Conservation (phyloP, 2,113 vertebrate species). For the Genyomyrus donnyi region DNA sequence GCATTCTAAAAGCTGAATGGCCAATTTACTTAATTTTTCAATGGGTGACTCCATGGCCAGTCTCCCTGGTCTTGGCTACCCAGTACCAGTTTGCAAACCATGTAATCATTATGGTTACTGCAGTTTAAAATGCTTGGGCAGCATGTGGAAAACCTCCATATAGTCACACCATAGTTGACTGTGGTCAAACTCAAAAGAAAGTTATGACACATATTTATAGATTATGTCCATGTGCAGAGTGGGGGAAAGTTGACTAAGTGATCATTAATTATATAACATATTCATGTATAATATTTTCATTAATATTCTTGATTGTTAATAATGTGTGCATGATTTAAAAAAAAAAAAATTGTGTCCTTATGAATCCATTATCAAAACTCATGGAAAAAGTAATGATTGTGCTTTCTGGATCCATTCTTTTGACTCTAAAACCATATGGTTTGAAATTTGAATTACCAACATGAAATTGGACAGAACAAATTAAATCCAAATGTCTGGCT, state of each 20-base stretch:
- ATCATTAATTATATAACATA: background rate
- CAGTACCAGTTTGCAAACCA: too few relatives aligned
- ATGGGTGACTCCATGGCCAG: background rate
- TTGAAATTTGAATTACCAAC: background rate
- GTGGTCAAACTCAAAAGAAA: background rate
- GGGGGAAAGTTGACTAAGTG: background rate
- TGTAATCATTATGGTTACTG: background rate
- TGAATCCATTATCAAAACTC: background rate
- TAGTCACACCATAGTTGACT: background rate
- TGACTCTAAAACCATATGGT: background rate
- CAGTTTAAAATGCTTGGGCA: background rate
- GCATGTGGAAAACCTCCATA: background rate
- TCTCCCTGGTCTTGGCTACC: background rate
- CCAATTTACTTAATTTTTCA: conserved; percentile 6
- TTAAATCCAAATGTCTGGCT: conserved; percentile 25
- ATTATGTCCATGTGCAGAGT: background rate
- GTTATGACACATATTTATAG: background rate
- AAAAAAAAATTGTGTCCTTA: background rate
- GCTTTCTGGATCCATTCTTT: background rate
- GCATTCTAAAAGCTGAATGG: background rate
- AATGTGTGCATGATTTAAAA: background rate
- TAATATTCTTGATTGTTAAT: background rate
- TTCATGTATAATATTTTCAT: background rate
- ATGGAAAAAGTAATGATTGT: background rate
- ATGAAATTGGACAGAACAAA: conserved; percentile 17